phyloP scores from a whole-genome alignment of 2,888 invertebrate genomes.

The Tetropium fuscum region DNA sequence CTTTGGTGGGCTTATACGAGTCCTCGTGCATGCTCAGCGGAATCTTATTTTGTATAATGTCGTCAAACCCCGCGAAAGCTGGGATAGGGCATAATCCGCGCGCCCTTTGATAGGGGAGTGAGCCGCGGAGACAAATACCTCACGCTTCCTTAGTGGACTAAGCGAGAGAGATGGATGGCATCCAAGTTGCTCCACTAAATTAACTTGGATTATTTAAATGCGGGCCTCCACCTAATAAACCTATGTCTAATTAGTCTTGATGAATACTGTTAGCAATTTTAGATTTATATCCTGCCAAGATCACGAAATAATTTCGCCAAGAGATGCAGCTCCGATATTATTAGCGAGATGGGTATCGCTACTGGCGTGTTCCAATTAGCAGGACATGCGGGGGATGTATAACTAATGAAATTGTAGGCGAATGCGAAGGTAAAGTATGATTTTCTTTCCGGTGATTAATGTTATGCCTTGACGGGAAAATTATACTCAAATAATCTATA shows the following conservation, averaged over 20 bases:
- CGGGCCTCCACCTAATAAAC: conserved; percentile 28
- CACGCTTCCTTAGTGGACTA: conserved; percentile 15
- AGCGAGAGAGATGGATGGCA: conserved; percentile 38
- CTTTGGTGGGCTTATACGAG: too few relatives aligned
- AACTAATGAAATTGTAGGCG: too few relatives aligned
- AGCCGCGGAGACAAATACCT: conserved; percentile 12
- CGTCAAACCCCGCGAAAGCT: too few relatives aligned
- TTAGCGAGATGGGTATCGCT: not conserved
- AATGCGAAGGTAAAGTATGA: too few relatives aligned
- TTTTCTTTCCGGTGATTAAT: too few relatives aligned
- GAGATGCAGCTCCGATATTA: not conserved
- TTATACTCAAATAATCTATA: too few relatives aligned
- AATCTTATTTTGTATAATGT: too few relatives aligned
- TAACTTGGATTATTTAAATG: conserved; percentile 39
- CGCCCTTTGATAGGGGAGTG: too few relatives aligned
- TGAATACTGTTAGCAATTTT: conserved; percentile 4
- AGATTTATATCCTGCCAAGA: not conserved
- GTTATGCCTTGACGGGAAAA: too few relatives aligned
- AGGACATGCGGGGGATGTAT: too few relatives aligned
- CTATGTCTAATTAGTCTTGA: conserved; percentile 22
- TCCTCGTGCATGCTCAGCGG: too few relatives aligned
- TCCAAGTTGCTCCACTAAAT: conserved; percentile 34
- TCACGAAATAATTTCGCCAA: not conserved
- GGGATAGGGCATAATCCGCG: too few relatives aligned
- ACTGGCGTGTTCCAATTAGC: not conserved